Evolutionary conservation across 2,113 vertebrate genomes (phyloP).

Genomic region (mouse (Mus musculus)): DNA sequence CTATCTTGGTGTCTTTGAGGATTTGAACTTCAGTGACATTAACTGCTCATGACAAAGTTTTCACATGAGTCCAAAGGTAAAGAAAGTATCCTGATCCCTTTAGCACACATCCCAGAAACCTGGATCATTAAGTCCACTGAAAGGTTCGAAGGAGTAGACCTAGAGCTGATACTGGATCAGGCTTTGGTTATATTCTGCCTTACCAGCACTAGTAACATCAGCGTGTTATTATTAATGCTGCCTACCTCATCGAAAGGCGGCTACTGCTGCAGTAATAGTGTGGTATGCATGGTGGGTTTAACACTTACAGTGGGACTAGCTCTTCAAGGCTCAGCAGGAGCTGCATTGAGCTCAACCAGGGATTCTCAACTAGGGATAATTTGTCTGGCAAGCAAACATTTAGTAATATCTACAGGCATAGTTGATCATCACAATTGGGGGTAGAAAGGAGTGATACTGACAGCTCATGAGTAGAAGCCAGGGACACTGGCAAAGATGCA

Average conservation of each 20-base stretch:
- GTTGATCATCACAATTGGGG: background rate
- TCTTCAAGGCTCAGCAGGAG: background rate
- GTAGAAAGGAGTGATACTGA: background rate
- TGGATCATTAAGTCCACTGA: background rate
- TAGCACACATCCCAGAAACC: background rate
- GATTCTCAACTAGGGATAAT: background rate
- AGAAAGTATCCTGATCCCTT: background rate
- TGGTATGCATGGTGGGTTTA: background rate
- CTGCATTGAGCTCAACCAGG: conserved; percentile 11
- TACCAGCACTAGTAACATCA: background rate
- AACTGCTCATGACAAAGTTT: background rate
- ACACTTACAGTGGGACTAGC: background rate
- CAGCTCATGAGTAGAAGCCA: background rate
- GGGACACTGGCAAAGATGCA: background rate
- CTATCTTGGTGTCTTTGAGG: background rate
- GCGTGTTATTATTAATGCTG: background rate
- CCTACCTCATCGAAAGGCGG: background rate
- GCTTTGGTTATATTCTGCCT: background rate
- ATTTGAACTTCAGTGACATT: background rate
- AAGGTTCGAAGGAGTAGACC: background rate
- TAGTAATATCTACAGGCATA: background rate
- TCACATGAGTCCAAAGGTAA: background rate
- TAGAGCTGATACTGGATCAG: background rate
- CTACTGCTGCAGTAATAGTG: background rate
- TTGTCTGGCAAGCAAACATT: background rate